A percentile compares a stretch with the other conserved stretches of the same genome.
phyloP scores from a whole-genome alignment of 2,113 vertebrate genomes.

The Pseudorhombus dupliciocellatus region DNA sequence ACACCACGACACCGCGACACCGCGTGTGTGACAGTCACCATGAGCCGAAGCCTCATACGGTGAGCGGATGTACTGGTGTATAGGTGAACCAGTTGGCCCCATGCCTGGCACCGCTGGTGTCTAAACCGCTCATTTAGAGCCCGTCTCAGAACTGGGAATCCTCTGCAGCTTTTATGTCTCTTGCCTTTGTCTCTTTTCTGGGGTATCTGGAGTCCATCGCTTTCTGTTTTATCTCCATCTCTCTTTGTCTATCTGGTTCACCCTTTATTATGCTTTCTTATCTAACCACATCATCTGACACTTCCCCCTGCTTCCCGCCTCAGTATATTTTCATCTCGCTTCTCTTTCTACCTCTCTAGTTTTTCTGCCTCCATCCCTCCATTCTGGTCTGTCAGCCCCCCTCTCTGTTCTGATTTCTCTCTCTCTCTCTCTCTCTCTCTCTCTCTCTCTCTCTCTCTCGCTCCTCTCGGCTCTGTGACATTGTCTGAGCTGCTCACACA shows the following conservation, averaged over 20 bases:
- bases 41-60: neutral
- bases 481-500: conserved; percentile 55
- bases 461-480: conserved; percentile 59
- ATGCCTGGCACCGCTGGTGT: conserved; percentile 27
- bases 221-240: conserved; percentile 55
- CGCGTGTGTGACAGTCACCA: neutral
- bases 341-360: conserved; percentile 48
- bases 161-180: conserved; percentile 39
- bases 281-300: conserved; percentile 60
- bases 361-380: conserved; percentile 50
- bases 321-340: conserved; percentile 45
- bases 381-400: conserved; percentile 15
- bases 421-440: conserved; percentile 7
- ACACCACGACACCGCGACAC: conserved; percentile 2
- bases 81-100: conserved; percentile 37
- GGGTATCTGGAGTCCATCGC: conserved; percentile 57
- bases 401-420: conserved; percentile 30
- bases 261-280: conserved; percentile 58
- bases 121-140: conserved; percentile 50
- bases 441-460: conserved; percentile 33
- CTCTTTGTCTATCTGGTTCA: conserved; percentile 56
- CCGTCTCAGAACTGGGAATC: conserved; percentile 41
- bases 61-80: neutral
- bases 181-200: conserved; percentile 31
- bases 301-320: conserved; percentile 55